Base-by-base conservation (phyloP, 2,888 invertebrate genomes). In the Eristalis arbustorum region DNA sequence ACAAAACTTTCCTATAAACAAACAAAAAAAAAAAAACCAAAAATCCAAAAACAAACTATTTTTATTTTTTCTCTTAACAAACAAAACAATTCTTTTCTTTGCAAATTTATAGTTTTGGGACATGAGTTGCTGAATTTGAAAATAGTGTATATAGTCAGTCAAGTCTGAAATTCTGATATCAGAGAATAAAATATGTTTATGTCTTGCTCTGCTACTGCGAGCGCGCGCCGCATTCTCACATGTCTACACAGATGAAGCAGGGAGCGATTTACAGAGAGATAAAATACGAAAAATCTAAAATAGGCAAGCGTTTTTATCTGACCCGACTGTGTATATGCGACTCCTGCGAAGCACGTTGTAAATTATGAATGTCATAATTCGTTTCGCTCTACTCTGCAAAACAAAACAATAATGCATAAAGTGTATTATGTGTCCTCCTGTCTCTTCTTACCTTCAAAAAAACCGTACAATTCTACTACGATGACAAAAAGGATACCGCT, bases 61-160 rank as follows among this genome's bases (percentile, higher is more conserved):
- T 81, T 82, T 74, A 62, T 77, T 83, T 76, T 81, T 72, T 75
- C 79, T 78, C 83, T 87, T 83, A 87, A 83, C 83, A 77, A 87
- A 78, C 73, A 78, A 82, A 83, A 78, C 83, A 83, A 87, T 87
- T 87, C 87, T 87, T 87, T 87, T 87, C 87, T 87, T 87, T 87
- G 87, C 87, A 87, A 87, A 87, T 87, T 87, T 87, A 87, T 87
- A 87, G 87, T 87, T 87, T 75, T 87, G 83, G 83, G 83, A 78
- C 82, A 75, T 83, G 82, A 87, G 87, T 87, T 87, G 87, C 87
- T 83, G 87, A 87, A 72, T 66, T 74, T 87, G 78, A 87, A 78
- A 74, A 66, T 69, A 75, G 74, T 59, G 75, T 78, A 66, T 87
- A 59, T 83, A 79, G 69, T 76, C 77, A 77, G 82, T 85, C 85